Evolutionary conservation across 2,113 vertebrate genomes (phyloP).

Genomic region (Conger conger): DNA sequence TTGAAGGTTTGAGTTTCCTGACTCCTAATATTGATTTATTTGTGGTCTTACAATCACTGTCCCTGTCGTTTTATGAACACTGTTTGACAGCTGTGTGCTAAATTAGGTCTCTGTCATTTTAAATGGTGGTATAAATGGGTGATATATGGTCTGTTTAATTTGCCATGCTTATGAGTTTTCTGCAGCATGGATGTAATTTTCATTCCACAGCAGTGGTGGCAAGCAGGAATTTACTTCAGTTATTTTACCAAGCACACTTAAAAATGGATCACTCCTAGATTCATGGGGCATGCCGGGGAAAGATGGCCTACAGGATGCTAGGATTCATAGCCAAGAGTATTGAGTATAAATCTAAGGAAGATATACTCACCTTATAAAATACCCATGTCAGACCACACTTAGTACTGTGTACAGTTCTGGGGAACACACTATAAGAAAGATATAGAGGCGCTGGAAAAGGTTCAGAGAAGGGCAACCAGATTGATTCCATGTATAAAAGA

Average conservation of each 20-base stretch:
- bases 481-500: too few species aligned
- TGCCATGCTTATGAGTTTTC: background rate
- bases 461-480: too few species aligned
- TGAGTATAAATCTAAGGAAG: too few species aligned
- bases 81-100: background rate
- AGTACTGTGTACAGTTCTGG: too few species aligned
- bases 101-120: background rate
- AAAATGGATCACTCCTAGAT: background rate
- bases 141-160: background rate
- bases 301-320: too few species aligned
- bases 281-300: too few species aligned
- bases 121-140: background rate
- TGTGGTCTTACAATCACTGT: background rate
- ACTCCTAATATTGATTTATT: background rate
- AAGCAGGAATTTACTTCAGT: background rate
- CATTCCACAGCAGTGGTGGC: too few species aligned
- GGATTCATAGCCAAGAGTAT: too few species aligned
- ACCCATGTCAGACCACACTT: too few species aligned
- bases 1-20: background rate
- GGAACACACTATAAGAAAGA: too few species aligned
- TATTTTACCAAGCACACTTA: background rate
- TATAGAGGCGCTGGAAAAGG: too few species aligned
- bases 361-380: too few species aligned
- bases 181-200: background rate
- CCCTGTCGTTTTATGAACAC: background rate